Percentiles rank a stretch among this genome's conserved stretches.
phyloP scores from a whole-genome alignment of 2,113 vertebrate species.

The Gambusia affinis region DNA sequence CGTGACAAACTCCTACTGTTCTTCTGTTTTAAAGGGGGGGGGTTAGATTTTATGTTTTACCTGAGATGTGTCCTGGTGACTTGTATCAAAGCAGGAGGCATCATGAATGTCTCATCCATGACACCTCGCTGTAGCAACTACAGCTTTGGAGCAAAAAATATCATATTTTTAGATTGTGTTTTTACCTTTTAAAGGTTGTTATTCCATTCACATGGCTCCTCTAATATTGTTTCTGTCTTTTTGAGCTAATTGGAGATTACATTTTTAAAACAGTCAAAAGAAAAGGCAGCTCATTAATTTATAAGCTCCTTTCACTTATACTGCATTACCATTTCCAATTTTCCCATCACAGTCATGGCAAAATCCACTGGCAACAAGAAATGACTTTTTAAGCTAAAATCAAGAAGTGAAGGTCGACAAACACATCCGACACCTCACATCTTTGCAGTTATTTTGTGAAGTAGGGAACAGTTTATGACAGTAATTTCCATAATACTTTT shows the following conservation, averaged over 20 bases:
- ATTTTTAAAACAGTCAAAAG: background rate
- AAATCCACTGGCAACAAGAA: background rate
- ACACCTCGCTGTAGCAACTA: background rate
- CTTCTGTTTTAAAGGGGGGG: conserved; percentile 4
- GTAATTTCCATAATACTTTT: background rate
- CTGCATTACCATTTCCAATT: background rate
- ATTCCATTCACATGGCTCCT: conserved; percentile 7
- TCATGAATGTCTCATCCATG: background rate
- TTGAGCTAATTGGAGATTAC: conserved; percentile 32
- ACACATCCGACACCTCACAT: background rate
- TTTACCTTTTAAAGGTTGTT: background rate
- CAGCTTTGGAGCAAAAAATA: background rate
- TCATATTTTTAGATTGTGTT: background rate
- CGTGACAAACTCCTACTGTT: background rate
- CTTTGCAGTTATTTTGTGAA: background rate
- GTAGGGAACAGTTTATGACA: background rate
- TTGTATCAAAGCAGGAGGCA: background rate
- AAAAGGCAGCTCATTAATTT: background rate
- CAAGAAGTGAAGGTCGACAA: conserved; percentile 2
- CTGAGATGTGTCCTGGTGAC: conserved; percentile 5
- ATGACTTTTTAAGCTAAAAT: conserved; percentile 3
- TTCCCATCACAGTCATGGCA: conserved; percentile 11
- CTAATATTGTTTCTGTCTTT: background rate
- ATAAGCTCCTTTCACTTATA: background rate
- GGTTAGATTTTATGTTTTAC: background rate